Evolutionary conservation across 2,888 invertebrate species (phyloP).

Genomic region (Apamea epomidion): DNA sequence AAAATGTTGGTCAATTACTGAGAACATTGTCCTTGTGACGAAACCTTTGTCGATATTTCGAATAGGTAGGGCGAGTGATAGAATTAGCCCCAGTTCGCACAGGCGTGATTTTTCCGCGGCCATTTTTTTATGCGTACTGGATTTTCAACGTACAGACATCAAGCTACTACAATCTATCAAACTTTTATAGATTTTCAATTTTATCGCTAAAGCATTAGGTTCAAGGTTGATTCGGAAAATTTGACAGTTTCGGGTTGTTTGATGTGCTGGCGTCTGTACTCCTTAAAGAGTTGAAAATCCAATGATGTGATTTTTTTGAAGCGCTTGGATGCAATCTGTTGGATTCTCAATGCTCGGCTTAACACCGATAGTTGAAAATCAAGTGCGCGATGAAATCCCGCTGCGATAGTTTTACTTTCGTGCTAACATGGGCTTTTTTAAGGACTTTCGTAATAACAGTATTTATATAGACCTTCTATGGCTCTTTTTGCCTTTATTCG

Average conservation of each 20-base stretch:
- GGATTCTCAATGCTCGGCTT: neutral
- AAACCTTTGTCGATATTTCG: constrained; percentile 12
- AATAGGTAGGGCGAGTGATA: constrained; percentile 20
- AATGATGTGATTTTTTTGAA: neutral
- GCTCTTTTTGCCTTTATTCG: neutral
- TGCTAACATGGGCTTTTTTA: neutral
- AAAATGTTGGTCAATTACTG: constrained; percentile 62
- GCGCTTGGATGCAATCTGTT: neutral
- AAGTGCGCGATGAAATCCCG: neutral
- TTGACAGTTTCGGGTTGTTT: too few relatives aligned
- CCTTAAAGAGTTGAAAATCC: neutral
- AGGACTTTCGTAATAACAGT: neutral
- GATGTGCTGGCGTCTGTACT: too few relatives aligned
- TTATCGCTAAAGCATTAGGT: too few relatives aligned
- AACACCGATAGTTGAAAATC: neutral
- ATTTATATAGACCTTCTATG: neutral
- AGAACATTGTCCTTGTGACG: constrained; percentile 37
- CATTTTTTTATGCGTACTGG: neutral
- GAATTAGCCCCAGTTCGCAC: neutral
- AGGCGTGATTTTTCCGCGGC: neutral
- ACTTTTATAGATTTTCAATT: too few relatives aligned
- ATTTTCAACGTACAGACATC: neutral
- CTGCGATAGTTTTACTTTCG: neutral
- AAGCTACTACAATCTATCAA: too few relatives aligned
- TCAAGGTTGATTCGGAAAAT: too few relatives aligned